Base-by-base conservation (phyloP, 2,797 vertebrate species). In the Intellagama lesueurii region DNA sequence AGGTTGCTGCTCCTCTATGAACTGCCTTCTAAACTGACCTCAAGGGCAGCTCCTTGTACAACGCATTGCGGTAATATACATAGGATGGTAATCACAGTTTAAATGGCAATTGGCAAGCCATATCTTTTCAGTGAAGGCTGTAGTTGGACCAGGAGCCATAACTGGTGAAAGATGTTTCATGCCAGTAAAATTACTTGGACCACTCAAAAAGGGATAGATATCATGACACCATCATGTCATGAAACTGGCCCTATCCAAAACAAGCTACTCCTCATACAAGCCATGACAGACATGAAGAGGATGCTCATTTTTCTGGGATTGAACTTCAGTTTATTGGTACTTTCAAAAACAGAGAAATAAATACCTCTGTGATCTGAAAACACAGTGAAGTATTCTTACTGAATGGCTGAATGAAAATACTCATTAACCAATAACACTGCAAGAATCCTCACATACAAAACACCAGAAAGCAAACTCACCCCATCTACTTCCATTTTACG, bases 391-490 rank as follows among this genome's bases (percentile, higher is more conserved):
- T n/a, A n/a, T 52, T 77, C n/a, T 22, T 35, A 35, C n/a, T 82
- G 40, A 68, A 40, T 69, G 77, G 83, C 40, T 56, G 70, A 90
- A 52, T 32, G 52, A 81, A 40, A 81, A 6, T 49, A 40, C 70
- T 52, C n/a, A 40, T 86, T 44, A 56, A 40, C 17, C 60, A 32
- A 28, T 56, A 66, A 56, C 47, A 24, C 73, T 47, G 28, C 76
- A 81, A 44, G 84, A 68, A 82, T 17, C n/a, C 44, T 82, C 81
- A 86, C 68, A 82, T 66, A 68, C 28, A 86, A 81, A 73, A 32
- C 24, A 68, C 40, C n/a, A 77, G 69, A 81, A 80, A 85, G 69
- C 69, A 82, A 82, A 86, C 12, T 76, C 70, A 40, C 47, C 69
- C 4, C 40, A 19, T 1, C 24, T 4, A 7, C 93, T 90, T 91